Conservation (phyloP, 1,140 invertebrate genomes). For the Eueides isabella region DNA sequence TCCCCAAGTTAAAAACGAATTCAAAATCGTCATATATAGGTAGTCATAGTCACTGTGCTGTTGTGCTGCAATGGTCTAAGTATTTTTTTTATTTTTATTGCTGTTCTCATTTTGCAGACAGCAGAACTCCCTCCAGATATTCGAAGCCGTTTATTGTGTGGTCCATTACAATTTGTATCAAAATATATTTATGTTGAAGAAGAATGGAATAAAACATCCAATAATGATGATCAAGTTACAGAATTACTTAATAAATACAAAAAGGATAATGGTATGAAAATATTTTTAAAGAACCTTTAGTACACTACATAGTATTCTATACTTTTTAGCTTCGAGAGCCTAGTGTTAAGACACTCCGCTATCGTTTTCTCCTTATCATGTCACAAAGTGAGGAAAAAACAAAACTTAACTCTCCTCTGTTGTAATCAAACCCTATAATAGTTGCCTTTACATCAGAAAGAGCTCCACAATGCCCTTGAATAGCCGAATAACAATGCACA, state of each 20-base stretch:
- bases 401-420: no score
- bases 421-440: no score
- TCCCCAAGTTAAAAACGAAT: no score
- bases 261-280: slow-evolving; percentile 60
- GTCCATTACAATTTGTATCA: slow-evolving; percentile 64
- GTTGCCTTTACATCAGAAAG: no score
- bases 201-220: slow-evolving; percentile 57
- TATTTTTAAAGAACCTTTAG: background rate
- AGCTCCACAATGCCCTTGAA: no score
- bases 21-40: no score
- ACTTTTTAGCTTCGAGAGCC: no score
- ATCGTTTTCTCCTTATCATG: no score
- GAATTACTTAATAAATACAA: slow-evolving; percentile 73
- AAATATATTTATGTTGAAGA: slow-evolving; percentile 75
- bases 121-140: slow-evolving; percentile 65
- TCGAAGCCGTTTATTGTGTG: slow-evolving; percentile 54
- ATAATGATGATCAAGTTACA: slow-evolving; percentile 61
- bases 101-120: slow-evolving; percentile 47
- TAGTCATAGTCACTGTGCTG: no score
- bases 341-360: no score
- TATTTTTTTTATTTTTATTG: background rate
- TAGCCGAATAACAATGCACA: no score
- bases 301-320: background rate
- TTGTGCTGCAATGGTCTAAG: background rate
- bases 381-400: no score